A percentile compares a stretch with the other conserved stretches of the same genome.
phyloP scores from a whole-genome alignment of 2,888 invertebrate species.

The Latrodectus hesperus region DNA sequence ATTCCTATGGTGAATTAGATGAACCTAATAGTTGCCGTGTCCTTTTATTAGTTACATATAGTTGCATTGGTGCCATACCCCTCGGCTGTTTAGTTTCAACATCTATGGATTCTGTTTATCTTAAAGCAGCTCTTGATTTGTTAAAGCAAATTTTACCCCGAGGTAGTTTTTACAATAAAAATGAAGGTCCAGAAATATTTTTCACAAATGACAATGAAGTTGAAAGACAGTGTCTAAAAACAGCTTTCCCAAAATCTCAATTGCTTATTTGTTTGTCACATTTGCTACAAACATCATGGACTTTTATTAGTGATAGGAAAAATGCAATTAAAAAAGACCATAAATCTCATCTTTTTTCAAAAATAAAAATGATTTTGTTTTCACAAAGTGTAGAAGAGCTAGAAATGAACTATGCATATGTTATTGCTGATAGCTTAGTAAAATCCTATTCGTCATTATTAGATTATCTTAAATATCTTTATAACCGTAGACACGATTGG shows the following conservation, averaged over 20 bases:
- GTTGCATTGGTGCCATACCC: conserved; percentile 43
- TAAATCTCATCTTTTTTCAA: conserved; percentile 44
- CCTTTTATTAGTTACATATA: conserved; percentile 53
- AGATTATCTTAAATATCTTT: conserved; percentile 52
- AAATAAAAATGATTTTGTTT: conserved; percentile 54
- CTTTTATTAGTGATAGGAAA: conserved; percentile 55
- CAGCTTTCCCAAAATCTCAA: conserved; percentile 49
- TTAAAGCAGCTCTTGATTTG: conserved; percentile 61
- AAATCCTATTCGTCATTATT: conserved; percentile 49
- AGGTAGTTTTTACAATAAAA: conserved; percentile 45
- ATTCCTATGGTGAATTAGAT: conserved; percentile 60
- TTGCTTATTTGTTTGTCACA: conserved; percentile 56
- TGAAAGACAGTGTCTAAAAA: conserved; percentile 39
- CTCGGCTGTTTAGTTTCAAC: conserved; percentile 53
- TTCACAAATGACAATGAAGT: conserved; percentile 56
- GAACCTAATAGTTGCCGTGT: conserved; percentile 56
- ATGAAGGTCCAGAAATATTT: conserved; percentile 59
- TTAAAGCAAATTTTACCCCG: conserved; percentile 58
- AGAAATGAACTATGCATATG: conserved; percentile 62
- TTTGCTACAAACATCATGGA: conserved; percentile 54
- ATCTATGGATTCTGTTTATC: conserved; percentile 8
- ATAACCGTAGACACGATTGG: conserved; percentile 59
- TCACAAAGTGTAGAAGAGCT: conserved; percentile 60
- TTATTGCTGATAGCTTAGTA: conserved; percentile 37
- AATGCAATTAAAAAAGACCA: conserved; percentile 63